Conservation (phyloP, 2,797 vertebrate genomes). For the Sebastes vulpes region DNA sequence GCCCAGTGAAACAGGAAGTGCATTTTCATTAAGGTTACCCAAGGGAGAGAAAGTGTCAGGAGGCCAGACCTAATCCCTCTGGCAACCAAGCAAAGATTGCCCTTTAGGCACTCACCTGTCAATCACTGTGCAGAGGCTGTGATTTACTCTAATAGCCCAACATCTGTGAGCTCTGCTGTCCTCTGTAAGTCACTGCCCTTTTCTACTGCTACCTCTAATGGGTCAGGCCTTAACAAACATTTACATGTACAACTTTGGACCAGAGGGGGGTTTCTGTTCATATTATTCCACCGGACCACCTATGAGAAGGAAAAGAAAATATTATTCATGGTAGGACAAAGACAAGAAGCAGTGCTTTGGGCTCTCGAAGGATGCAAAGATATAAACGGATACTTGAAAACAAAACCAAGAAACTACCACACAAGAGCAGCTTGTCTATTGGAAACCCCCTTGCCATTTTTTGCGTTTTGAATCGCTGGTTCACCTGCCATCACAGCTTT, state of each 20-base stretch:
- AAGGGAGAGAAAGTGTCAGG: slow-evolving; percentile 58
- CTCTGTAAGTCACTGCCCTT: slow-evolving; percentile 18
- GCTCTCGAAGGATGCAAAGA: neutral
- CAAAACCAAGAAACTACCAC: neutral
- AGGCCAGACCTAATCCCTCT: slow-evolving; percentile 55
- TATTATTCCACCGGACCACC: slow-evolving; percentile 2
- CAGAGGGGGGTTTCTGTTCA: neutral
- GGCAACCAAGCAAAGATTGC: slow-evolving; percentile 53
- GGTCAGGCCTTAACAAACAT: slow-evolving; percentile 21
- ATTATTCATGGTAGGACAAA: neutral
- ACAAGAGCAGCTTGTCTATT: neutral
- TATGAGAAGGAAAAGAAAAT: slow-evolving; percentile 7
- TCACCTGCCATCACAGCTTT: neutral
- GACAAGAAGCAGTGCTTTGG: neutral
- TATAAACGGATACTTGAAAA: neutral
- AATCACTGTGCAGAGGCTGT: slow-evolving; percentile 59
- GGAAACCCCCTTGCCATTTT: neutral
- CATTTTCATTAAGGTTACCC: slow-evolving; percentile 73
- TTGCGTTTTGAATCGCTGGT: neutral
- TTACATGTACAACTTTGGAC: slow-evolving; percentile 16
- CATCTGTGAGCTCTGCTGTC: slow-evolving; percentile 38
- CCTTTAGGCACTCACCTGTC: slow-evolving; percentile 67
- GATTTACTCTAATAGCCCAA: slow-evolving; percentile 56
- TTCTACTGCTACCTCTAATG: slow-evolving; percentile 7
- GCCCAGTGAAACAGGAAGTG: slow-evolving; percentile 66